These are phyloP conservation scores for Limonius californicus DNA, from an alignment of 1,140 invertebrate genomes.

Conservation along the genomic window DNA sequence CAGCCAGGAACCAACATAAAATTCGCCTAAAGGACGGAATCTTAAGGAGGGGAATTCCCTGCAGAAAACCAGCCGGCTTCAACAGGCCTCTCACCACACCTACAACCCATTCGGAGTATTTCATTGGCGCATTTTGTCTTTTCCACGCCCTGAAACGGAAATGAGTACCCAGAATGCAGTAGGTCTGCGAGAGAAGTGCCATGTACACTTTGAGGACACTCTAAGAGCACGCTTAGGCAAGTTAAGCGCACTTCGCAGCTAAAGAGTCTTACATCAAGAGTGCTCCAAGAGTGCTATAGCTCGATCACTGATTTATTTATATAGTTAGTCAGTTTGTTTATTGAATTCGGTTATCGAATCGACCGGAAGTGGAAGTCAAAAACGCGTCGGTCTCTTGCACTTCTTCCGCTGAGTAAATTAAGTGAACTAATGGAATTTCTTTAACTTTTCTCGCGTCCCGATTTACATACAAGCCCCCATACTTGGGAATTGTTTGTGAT, in stretches of 20 bases:
- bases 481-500: too few relatives aligned
- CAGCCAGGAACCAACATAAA: background rate
- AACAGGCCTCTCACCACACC: background rate
- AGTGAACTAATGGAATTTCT: constrained; percentile 10
- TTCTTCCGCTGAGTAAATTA: constrained; percentile 17
- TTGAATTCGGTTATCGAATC: constrained; percentile 48
- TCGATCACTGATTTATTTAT: constrained; percentile 51
- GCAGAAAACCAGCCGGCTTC: background rate
- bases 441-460: background rate
- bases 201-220: constrained; percentile 49
- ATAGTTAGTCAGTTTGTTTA: constrained; percentile 51
- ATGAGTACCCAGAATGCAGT: constrained; percentile 46
- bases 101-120: background rate
- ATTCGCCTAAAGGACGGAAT: background rate
- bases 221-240: constrained; percentile 49
- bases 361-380: constrained; percentile 37
- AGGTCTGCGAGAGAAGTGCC: constrained; percentile 43
- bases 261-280: constrained; percentile 50
- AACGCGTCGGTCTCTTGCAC: constrained; percentile 35
- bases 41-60: background rate
- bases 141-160: constrained; percentile 33
- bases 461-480: background rate
- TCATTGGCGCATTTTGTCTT: constrained; percentile 28
- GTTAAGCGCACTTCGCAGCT: constrained; percentile 49
- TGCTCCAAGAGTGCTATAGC: constrained; percentile 48